Evolutionary conservation across 2,797 vertebrate genomes (phyloP).

Genomic region (Pagetopsis macropterus): DNA sequence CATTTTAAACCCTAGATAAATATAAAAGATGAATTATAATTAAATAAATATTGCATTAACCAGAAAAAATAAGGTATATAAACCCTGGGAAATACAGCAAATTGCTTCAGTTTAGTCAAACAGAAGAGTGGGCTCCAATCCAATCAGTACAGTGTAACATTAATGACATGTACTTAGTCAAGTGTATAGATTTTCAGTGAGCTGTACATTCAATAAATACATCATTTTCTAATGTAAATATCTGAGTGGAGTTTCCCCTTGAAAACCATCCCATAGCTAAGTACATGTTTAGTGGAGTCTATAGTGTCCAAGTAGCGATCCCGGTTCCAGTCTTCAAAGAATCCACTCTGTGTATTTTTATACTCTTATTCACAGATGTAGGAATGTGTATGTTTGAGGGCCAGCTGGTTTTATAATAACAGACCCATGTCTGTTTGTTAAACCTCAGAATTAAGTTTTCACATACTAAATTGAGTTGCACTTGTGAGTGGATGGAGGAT

Average conservation of each 20-base stretch:
- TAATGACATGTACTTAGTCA: constrained; percentile 42
- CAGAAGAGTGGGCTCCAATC: constrained; percentile 25
- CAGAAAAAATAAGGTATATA: constrained; percentile 21
- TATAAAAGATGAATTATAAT: neutral
- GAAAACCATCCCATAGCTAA: constrained; percentile 46
- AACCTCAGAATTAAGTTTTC: constrained; percentile 52
- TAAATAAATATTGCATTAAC: constrained; percentile 13
- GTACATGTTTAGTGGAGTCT: constrained; percentile 56
- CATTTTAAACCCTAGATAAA: no score
- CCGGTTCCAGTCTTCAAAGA: constrained; percentile 42
- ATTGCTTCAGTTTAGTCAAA: constrained; percentile 21
- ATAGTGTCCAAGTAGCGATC: constrained; percentile 46
- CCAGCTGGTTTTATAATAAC: constrained; percentile 63
- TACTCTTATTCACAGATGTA: constrained; percentile 60
- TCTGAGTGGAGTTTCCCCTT: constrained; percentile 38
- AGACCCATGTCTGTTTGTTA: constrained; percentile 54
- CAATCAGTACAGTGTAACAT: constrained; percentile 35
- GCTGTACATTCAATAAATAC: constrained; percentile 49
- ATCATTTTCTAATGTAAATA: constrained; percentile 62
- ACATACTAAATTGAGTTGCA: constrained; percentile 51
- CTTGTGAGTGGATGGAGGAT: constrained; percentile 40
- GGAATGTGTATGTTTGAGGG: constrained; percentile 51
- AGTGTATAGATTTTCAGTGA: constrained; percentile 36
- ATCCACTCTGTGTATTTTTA: constrained; percentile 64
- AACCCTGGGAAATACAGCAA: constrained; percentile 30